Evolutionary conservation across 2,797 vertebrate genomes (phyloP).

Genomic region (Apodemus agrarius): DNA sequence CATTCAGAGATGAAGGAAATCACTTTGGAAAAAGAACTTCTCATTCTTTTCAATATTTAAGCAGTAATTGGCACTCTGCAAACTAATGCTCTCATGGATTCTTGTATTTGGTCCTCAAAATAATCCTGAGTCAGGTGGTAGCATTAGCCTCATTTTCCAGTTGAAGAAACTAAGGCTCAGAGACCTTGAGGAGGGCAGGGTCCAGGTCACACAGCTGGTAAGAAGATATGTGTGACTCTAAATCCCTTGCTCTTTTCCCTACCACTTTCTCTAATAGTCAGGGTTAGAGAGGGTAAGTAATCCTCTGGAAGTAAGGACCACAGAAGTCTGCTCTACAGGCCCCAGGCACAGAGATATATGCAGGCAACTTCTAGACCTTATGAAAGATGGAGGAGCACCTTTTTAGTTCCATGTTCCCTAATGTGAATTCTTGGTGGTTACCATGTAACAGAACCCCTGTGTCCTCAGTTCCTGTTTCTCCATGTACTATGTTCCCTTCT

Average conservation of each 20-base stretch:
- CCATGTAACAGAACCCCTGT: not conserved
- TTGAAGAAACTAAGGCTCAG: slow-evolving; percentile 67
- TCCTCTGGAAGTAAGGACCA: slow-evolving; percentile 20
- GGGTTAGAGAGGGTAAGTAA: not conserved
- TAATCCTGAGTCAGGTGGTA: slow-evolving; percentile 66
- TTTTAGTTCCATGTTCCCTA: not conserved
- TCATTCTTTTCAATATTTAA: slow-evolving; percentile 41
- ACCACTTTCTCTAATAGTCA: not conserved
- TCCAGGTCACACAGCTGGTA: slow-evolving; percentile 65
- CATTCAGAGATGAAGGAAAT: slow-evolving; percentile 41
- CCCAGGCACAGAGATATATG: not conserved
- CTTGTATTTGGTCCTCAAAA: slow-evolving; percentile 41
- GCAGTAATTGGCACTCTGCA: slow-evolving; percentile 14
- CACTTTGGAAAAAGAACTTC: not conserved
- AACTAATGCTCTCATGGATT: slow-evolving; percentile 48
- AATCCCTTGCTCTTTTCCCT: slow-evolving; percentile 46
- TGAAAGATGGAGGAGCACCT: not conserved
- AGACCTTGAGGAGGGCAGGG: slow-evolving; percentile 2
- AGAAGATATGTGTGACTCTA: slow-evolving; percentile 71
- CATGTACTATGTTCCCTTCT: not conserved
- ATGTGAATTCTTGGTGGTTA: not conserved
- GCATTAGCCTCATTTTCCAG: slow-evolving; percentile 71
- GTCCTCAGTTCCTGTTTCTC: not conserved
- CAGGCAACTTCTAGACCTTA: not conserved
- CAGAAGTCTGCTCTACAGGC: not conserved